Base-by-base conservation (phyloP, 2,797 vertebrate genomes). In the Rhynchotus rufescens region DNA sequence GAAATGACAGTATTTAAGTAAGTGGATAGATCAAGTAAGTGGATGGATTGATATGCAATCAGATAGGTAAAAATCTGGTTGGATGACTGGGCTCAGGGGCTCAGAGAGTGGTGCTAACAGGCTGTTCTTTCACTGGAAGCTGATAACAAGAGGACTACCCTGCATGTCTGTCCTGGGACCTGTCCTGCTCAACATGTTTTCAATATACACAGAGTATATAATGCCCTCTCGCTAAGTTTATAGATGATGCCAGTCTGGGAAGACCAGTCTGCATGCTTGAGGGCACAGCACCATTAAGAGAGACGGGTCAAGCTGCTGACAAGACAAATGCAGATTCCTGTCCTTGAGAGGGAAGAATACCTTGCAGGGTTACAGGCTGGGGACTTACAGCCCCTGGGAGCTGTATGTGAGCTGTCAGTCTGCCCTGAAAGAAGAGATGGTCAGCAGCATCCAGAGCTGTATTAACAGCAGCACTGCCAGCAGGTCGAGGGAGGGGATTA, bases 371-470 rank as follows among this genome's bases (percentile, higher is more conserved):
- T 30, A 66, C 4, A 26, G 9, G 1, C 5, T 36, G 22, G 17
- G 15, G 34, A 61, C 44, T 34, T 51, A 26, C 13, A 10, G 2
- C 20, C 15, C 12, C 17, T 54, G 15, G 12, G 0, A 1, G 22
- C 7, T 1, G 1, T 52, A 34, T 16, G 7, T 59, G 25, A 82
- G n/a, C 14, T 9, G 51, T 10, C 16, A 60, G 3, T 20, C 12
- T 34, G 15, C 5, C 12, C 56, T 86, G 40, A 51, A 36, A 73
- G 36, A 36, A 73, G 30, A 67, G 7, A 56, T 4, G 36, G 23
- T 7, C 23, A 22, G 28, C 32, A 71, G 11, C 3, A 64, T 52
- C 8, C 13, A 30, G 45, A 38, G 12, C 3, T 1, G 0, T 62
- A 12, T 49, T 23, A 49, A 49, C 32, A 71, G 32, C 5, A 80